Conservation (phyloP, 2,888 invertebrate species). For the Mythimna albipuncta region DNA sequence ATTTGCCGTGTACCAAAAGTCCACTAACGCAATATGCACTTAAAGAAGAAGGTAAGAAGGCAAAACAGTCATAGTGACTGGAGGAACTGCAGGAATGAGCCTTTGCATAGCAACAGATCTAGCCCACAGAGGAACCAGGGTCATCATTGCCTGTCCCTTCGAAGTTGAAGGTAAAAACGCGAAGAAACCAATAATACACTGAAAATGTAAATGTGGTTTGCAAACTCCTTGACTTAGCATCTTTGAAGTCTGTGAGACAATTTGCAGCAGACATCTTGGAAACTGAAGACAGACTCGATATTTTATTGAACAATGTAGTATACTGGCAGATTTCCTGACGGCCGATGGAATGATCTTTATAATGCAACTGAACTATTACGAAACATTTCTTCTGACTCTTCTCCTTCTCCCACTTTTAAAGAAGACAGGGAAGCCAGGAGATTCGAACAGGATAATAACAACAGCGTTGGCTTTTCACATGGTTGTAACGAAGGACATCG, state of each 20-base stretch:
- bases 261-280: slow-evolving; percentile 94
- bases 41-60: slow-evolving; percentile 60
- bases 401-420: too few species aligned
- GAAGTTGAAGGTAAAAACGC: slow-evolving; percentile 74
- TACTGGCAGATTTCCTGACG: slow-evolving; percentile 83
- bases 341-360: slow-evolving; percentile 95
- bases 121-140: slow-evolving; percentile 76
- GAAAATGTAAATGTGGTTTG: slow-evolving; percentile 92
- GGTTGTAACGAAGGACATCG: too few species aligned
- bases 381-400: too few species aligned
- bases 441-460: too few species aligned
- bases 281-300: slow-evolving; percentile 93
- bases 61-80: slow-evolving; percentile 73
- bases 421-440: too few species aligned
- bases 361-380: too few species aligned
- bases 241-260: slow-evolving; percentile 93
- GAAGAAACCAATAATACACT: slow-evolving; percentile 91
- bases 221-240: slow-evolving; percentile 93
- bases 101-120: slow-evolving; percentile 78
- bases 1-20: slow-evolving; percentile 54
- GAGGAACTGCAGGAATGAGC: slow-evolving; percentile 81
- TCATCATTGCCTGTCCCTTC: slow-evolving; percentile 80
- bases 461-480: too few species aligned
- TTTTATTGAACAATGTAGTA: slow-evolving; percentile 96
- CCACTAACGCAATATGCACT: slow-evolving; percentile 63